A percentile compares a stretch with the other conserved stretches of the same genome.
These are phyloP conservation scores for Catharus bicknelli DNA, from an alignment of 2,113 vertebrate genomes.

Conservation along the genomic window DNA sequence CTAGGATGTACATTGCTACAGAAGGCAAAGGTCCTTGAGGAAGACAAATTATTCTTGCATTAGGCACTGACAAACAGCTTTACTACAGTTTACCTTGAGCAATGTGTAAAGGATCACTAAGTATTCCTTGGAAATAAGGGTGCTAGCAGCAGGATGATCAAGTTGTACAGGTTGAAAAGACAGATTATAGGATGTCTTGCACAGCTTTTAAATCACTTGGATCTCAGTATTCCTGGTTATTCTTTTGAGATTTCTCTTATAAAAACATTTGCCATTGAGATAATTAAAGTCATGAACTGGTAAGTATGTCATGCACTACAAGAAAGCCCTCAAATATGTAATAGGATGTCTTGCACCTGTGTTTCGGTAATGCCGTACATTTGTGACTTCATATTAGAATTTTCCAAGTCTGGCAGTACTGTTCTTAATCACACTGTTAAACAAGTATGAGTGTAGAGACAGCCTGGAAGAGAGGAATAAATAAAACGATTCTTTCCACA, in stretches of 20 bases:
- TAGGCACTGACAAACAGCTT: neutral
- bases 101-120: neutral
- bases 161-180: neutral
- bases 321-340: neutral
- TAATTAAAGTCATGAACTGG: neutral
- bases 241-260: neutral
- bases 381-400: neutral
- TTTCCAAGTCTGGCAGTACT: neutral
- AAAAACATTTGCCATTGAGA: neutral
- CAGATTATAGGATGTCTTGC: neutral
- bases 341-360: neutral
- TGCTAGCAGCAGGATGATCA: neutral
- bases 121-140: neutral
- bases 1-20: neutral
- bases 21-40: neutral
- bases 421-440: neutral
- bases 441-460: neutral
- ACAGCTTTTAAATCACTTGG: neutral
- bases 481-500: neutral
- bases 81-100: neutral
- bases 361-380: neutral
- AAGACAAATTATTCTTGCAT: neutral
- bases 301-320: too few species aligned
- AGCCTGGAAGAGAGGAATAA: neutral
- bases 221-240: neutral